Evolutionary conservation across 1,140 invertebrate genomes (phyloP).

Genomic region (Drosophila albomicans): DNA sequence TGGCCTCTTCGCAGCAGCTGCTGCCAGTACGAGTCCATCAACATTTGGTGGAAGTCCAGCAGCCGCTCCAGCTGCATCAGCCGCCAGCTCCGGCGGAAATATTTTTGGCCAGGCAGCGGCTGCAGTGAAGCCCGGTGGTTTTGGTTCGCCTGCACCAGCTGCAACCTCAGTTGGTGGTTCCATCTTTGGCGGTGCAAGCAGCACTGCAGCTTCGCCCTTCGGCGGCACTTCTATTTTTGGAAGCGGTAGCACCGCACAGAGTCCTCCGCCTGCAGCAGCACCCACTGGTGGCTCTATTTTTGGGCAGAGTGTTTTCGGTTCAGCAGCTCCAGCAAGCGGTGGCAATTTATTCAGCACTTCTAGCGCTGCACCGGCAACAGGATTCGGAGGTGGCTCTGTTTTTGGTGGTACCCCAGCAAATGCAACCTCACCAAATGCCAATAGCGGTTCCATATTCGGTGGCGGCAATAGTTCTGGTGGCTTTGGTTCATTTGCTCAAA

Average conservation of each 20-base stretch:
- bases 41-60: conserved; percentile 56
- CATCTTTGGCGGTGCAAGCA: conserved; percentile 70
- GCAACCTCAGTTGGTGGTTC: conserved; percentile 48
- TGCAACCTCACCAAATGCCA: conserved; percentile 30
- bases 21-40: conserved; percentile 38
- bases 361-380: conserved; percentile 41
- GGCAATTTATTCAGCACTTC: conserved; percentile 62
- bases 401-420: conserved; percentile 52
- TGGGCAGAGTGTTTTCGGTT: conserved; percentile 66
- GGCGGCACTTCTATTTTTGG: conserved; percentile 69
- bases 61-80: conserved; percentile 9
- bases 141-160: conserved; percentile 36
- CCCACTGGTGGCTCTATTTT: conserved; percentile 61
- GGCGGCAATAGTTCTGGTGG: conserved; percentile 62
- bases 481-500: conserved; percentile 84
- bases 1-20: conserved; percentile 68
- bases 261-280: conserved; percentile 39
- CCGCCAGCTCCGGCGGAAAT: conserved; percentile 50
- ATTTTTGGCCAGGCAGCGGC: conserved; percentile 57
- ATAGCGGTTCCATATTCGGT: conserved; percentile 76
- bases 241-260: conserved; percentile 39
- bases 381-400: conserved; percentile 44
- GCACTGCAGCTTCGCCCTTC: conserved; percentile 41
- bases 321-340: conserved; percentile 42
- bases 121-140: conserved; percentile 45